Base-by-base conservation (phyloP, 2,797 vertebrate species). In the Gymnodraco acuticeps region DNA sequence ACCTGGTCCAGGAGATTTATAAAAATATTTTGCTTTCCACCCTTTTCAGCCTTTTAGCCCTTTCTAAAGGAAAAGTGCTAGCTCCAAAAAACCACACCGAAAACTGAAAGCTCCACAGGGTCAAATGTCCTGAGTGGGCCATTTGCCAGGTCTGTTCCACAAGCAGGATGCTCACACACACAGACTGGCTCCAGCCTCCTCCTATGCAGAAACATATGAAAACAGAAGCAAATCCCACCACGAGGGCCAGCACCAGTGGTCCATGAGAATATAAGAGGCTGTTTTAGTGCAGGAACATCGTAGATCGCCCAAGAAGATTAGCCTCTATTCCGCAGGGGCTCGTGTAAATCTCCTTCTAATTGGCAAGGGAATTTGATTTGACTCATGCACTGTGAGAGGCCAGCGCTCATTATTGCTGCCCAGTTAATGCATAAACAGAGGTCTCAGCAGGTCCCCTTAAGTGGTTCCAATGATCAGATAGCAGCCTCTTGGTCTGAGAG, bases 1-100 rank as follows among this genome's bases (percentile, higher is more conserved):
- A 98, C 96, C 96, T 92, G 95, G 97, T 96, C 95, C 96, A 96
- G 95, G 95, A 96, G 95, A 96, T 96, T 97, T 97, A 96, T 95
- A 92, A 95, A 97, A 99, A 99, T 99, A 99, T 99, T 99, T 97
- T 92, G 94, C 96, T 99, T 98, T 98, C 97, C 96, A 97, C 95
- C 95, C 95, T 96, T 96, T 96, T 90, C 86, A 93, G 92, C 91
- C 85, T 87, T 96, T 97, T 96, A 96, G 95, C 93, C 92, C 94
- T 94, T 87, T 94, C 95, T 96, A 94, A 93, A 94, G 94, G 91
- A 93, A 94, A 96, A 95, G 93, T 89, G 90, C 58, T 69, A 94
- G 95, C 84, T 82, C 80, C 72, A 82, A 89, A 87, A 92, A 92
- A 95, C 94, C 95, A 96, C 95, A 96, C 90, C 91, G 93, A 87